Evolutionary conservation across 2,113 vertebrate genomes (phyloP).

Genomic region (Callopanchax toddi): DNA sequence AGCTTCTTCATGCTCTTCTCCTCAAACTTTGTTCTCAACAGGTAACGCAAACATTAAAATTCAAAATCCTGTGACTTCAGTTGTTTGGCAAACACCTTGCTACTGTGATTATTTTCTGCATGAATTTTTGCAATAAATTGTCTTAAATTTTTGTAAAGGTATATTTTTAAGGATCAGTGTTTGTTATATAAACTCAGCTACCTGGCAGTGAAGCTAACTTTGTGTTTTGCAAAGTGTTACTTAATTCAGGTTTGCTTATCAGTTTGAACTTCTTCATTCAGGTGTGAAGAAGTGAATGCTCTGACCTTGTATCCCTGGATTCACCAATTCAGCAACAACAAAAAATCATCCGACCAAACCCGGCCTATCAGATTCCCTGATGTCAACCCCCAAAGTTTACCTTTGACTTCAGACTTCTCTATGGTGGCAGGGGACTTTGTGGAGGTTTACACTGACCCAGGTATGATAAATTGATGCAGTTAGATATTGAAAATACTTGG

Average conservation of each 20-base stretch:
- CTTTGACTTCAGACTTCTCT: conserved; percentile 91
- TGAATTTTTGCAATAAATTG: too few relatives aligned
- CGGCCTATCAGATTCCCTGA: conserved; percentile 93
- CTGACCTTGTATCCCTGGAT: conserved; percentile 97
- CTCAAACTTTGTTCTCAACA: conserved; percentile 98
- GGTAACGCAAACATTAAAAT: conserved; percentile 82
- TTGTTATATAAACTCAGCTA: background rate
- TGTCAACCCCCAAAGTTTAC: conserved; percentile 93
- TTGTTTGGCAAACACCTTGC: background rate
- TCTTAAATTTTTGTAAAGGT: background rate
- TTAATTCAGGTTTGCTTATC: background rate
- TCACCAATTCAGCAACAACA: conserved; percentile 99
- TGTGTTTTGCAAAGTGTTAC: background rate
- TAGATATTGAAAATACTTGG: background rate
- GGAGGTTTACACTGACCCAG: conserved; percentile 92
- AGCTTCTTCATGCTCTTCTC: conserved; percentile 99
- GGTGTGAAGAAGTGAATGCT: conserved; percentile 93
- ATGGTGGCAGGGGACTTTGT: conserved; percentile 99
- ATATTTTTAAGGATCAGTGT: background rate
- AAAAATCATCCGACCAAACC: conserved; percentile 92
- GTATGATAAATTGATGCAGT: conserved; percentile 76
- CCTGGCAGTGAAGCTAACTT: background rate
- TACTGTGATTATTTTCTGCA: background rate
- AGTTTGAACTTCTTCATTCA: conserved; percentile 67
- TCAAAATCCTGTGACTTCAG: too few relatives aligned